Conservation (phyloP, 2,888 invertebrate species). For the Axea sp. region DNA sequence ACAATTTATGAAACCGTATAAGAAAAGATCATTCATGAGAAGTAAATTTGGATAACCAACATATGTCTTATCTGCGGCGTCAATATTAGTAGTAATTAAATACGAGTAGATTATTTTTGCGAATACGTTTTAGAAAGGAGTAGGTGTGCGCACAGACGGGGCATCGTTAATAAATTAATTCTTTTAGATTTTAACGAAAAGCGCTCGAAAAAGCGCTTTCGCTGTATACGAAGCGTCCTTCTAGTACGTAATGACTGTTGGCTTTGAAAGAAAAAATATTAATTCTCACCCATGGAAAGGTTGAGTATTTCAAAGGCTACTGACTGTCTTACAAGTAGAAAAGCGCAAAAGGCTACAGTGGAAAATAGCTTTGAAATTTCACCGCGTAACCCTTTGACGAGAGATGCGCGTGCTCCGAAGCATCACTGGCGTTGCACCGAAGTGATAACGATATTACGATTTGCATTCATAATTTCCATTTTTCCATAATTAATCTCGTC, state of each 20-base stretch:
- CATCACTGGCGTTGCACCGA: slow-evolving; percentile 16
- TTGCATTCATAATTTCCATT: slow-evolving; percentile 52
- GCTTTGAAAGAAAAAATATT: slow-evolving; percentile 60
- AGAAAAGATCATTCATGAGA: no score
- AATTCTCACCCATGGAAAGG: slow-evolving; percentile 59
- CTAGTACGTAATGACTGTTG: slow-evolving; percentile 55
- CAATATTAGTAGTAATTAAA: no score
- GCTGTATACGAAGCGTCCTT: slow-evolving; percentile 48
- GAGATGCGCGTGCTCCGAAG: slow-evolving; percentile 32
- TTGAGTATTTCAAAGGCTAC: slow-evolving; percentile 54
- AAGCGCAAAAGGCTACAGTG: slow-evolving; percentile 57
- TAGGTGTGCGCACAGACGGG: slow-evolving; percentile 46
- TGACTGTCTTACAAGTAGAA: slow-evolving; percentile 54
- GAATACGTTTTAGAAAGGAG: no score
- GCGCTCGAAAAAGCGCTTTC: slow-evolving; percentile 28
- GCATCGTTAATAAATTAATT: slow-evolving; percentile 61
- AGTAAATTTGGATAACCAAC: no score
- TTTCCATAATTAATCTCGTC: slow-evolving; percentile 41
- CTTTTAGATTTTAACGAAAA: slow-evolving; percentile 50
- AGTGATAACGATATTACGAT: slow-evolving; percentile 52
- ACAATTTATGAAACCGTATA: no score
- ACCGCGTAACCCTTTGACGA: slow-evolving; percentile 54
- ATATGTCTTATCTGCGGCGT: no score
- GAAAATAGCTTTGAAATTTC: slow-evolving; percentile 58
- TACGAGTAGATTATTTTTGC: no score